These are phyloP conservation scores for Portevinia maculata DNA, from an alignment of 2,888 invertebrate genomes.

Conservation along the genomic window DNA sequence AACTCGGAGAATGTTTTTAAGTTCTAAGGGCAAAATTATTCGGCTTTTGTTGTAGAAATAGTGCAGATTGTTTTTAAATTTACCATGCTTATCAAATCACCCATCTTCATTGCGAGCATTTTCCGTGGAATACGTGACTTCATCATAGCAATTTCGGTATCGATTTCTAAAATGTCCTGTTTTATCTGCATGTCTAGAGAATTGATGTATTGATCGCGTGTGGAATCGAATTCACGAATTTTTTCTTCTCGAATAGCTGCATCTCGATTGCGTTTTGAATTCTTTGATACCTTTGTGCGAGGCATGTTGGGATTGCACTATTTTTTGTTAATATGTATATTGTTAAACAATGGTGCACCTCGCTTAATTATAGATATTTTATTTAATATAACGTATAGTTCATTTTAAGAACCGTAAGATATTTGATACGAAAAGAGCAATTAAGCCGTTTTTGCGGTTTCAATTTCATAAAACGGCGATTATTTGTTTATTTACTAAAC, in stretches of 20 bases:
- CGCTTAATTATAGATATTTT: too few species aligned
- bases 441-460: background rate
- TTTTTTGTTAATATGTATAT: too few species aligned
- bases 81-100: conserved; percentile 78
- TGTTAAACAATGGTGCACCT: too few species aligned
- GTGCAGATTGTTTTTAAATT: too few species aligned
- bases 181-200: conserved; percentile 76
- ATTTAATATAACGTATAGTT: background rate
- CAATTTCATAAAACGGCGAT: background rate
- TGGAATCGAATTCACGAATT: conserved; percentile 79
- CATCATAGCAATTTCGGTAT: conserved; percentile 47
- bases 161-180: conserved; percentile 52
- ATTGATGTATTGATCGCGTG: conserved; percentile 77
- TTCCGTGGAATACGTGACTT: conserved; percentile 72
- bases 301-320: conserved; percentile 78
- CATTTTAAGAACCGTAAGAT: background rate
- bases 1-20: conserved; percentile 44
- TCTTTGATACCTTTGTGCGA: conserved; percentile 81
- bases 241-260: conserved; percentile 80
- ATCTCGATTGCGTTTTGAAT: conserved; percentile 81
- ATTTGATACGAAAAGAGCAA: too few species aligned
- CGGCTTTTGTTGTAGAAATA: too few species aligned
- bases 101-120: conserved; percentile 78
- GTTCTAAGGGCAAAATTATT: conserved; percentile 26
- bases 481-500: background rate